Evolutionary conservation across 2,113 vertebrate genomes (phyloP).

Genomic region (Lutjanus erythropterus): DNA sequence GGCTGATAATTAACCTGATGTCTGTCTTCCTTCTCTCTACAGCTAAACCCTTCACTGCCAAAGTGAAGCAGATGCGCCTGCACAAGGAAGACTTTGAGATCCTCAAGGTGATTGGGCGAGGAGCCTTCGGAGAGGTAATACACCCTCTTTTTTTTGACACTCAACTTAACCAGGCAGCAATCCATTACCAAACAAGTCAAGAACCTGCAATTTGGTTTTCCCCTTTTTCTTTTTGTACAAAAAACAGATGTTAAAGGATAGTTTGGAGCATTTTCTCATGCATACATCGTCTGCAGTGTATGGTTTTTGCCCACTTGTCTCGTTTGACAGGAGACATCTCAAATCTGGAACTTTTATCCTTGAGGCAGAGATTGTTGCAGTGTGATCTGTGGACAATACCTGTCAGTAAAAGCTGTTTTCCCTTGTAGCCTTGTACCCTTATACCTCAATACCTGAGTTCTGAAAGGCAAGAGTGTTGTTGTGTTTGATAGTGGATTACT

Average conservation of each 20-base stretch:
- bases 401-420: conserved; percentile 12
- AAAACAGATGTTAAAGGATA: conserved; percentile 19
- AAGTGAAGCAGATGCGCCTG: conserved; percentile 98
- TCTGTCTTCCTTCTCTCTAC: conserved; percentile 73
- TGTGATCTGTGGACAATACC: not conserved
- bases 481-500: conserved; percentile 48
- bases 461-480: conserved; percentile 36
- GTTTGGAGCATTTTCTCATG: conserved; percentile 4
- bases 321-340: not conserved
- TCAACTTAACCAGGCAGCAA: not conserved
- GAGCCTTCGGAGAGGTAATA: conserved; percentile 98
- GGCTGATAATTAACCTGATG: not conserved
- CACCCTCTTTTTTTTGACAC: conserved; percentile 21
- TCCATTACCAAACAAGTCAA: not conserved
- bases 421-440: not conserved
- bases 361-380: not conserved
- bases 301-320: not conserved
- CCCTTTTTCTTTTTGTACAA: not conserved
- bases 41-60: conserved; percentile 98
- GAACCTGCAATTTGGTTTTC: conserved; percentile 27
- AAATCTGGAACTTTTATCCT: conserved; percentile 10
- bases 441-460: not conserved
- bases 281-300: not conserved
- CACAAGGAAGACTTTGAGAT: conserved; percentile 99
- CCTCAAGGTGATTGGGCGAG: conserved; percentile 98